Conservation (phyloP, 2,113 vertebrate genomes). For the Sturnira hondurensis region DNA sequence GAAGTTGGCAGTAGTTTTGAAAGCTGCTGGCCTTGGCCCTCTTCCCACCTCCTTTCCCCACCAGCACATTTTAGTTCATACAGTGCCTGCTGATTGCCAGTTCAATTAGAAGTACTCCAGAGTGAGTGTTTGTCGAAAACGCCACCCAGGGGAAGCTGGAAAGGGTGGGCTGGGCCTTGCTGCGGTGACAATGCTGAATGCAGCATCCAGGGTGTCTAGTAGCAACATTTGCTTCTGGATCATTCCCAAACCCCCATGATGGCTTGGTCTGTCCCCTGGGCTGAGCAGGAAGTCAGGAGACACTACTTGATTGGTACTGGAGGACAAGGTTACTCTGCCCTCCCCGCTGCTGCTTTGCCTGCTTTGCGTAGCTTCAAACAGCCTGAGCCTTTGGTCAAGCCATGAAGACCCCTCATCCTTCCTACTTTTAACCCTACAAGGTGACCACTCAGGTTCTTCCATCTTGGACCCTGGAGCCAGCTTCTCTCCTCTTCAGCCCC, state of each 20-base stretch:
- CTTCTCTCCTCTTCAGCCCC: not conserved
- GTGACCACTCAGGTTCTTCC: not conserved
- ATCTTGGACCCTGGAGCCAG: not conserved
- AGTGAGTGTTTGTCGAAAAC: not conserved
- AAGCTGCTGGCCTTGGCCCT: not conserved
- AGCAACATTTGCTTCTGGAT: not conserved
- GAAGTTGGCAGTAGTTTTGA: not conserved
- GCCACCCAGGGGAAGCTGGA: not conserved
- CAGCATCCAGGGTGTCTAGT: not conserved
- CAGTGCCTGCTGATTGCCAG: not conserved
- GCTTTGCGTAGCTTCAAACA: not conserved
- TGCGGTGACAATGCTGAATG: not conserved
- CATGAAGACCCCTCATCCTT: accelerated
- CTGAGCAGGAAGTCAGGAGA: not conserved
- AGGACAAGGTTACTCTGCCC: not conserved
- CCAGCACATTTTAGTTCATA: not conserved
- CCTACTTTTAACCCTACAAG: not conserved
- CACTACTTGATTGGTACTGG: not conserved
- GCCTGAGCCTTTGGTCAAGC: not conserved
- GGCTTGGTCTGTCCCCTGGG: not conserved
- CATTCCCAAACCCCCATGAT: not conserved
- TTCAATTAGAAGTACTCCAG: not conserved
- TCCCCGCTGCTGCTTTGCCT: not conserved
- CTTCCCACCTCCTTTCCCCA: not conserved
- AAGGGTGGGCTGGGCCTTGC: not conserved